Conservation (phyloP, 2,888 invertebrate genomes). For the Ennomos fuscantarius region DNA sequence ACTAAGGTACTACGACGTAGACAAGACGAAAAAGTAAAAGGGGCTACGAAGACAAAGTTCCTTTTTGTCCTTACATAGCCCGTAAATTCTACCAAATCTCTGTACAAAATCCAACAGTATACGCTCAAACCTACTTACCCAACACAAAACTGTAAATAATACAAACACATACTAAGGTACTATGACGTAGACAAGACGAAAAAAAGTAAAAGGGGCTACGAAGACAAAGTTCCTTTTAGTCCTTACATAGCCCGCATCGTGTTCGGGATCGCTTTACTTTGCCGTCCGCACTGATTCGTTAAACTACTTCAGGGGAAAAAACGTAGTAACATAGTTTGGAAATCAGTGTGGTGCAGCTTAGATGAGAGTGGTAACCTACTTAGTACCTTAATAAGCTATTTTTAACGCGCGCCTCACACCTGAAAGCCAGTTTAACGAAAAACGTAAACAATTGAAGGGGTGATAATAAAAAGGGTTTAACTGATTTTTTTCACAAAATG, state of each 20-base stretch:
- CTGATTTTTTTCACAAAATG: no score
- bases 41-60: slow-evolving; percentile 31
- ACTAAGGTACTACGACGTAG: slow-evolving; percentile 25
- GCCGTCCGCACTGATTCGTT: slow-evolving; percentile 29
- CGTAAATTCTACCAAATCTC: slow-evolving; percentile 21
- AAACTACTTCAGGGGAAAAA: slow-evolving; percentile 32
- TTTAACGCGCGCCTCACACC: no score
- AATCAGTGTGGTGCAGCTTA: slow-evolving; percentile 5
- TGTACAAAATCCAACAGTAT: background rate
- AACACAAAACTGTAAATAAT: no score
- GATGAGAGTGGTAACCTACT: no score
- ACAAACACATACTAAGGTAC: slow-evolving; percentile 12
- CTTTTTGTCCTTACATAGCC: slow-evolving; percentile 33
- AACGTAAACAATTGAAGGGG: no score
- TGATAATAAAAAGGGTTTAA: no score
- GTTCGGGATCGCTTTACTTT: slow-evolving; percentile 34
- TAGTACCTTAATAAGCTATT: no score
- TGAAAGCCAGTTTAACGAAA: no score
- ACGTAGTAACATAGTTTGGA: slow-evolving; percentile 1
- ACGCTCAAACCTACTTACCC: background rate
- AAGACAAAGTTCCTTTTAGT: slow-evolving; percentile 35
- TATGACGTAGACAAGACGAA: slow-evolving; percentile 33
- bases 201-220: slow-evolving; percentile 27
- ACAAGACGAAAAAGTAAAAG: slow-evolving; percentile 31
- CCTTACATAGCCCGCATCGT: slow-evolving; percentile 35